phyloP scores from a whole-genome alignment of 2,113 vertebrate species.

The Psittacula cyanocephala region DNA sequence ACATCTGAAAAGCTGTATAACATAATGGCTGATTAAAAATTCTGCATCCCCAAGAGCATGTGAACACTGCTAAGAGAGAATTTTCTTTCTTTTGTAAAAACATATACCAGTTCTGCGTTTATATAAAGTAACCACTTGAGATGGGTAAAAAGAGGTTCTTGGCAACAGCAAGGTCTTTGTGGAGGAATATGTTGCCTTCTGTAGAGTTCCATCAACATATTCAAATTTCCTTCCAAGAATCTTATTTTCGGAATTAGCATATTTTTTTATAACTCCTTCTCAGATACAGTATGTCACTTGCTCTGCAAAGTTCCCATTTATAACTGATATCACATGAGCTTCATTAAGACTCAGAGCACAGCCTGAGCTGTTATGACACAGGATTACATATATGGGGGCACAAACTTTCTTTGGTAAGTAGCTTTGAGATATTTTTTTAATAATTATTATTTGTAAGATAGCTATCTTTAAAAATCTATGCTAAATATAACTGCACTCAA shows the following conservation, averaged over 20 bases:
- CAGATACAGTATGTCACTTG: slow-evolving; percentile 51
- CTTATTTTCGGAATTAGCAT: slow-evolving; percentile 42
- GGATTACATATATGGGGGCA: not conserved
- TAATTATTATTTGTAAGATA: slow-evolving; percentile 4
- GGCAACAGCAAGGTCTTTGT: slow-evolving; percentile 6
- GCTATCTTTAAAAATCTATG: not conserved
- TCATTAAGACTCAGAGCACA: slow-evolving; percentile 32
- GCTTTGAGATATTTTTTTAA: not conserved
- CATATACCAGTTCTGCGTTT: not conserved
- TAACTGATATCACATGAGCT: slow-evolving; percentile 46
- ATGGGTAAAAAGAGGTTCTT: not conserved
- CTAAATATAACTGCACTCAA: not conserved
- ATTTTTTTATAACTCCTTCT: slow-evolving; percentile 60
- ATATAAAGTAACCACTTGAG: not conserved
- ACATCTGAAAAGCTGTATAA: not conserved
- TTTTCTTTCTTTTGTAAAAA: not conserved
- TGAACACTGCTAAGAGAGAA: not conserved
- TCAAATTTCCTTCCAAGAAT: slow-evolving; percentile 58
- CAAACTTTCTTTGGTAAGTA: not conserved
- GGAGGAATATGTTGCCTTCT: slow-evolving; percentile 31
- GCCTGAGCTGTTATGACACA: slow-evolving; percentile 12
- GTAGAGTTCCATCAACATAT: slow-evolving; percentile 6
- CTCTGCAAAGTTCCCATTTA: slow-evolving; percentile 38
- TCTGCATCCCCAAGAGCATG: not conserved
- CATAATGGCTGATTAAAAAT: not conserved